Conservation (phyloP, 1,140 invertebrate species). For the Telenomus remus region DNA sequence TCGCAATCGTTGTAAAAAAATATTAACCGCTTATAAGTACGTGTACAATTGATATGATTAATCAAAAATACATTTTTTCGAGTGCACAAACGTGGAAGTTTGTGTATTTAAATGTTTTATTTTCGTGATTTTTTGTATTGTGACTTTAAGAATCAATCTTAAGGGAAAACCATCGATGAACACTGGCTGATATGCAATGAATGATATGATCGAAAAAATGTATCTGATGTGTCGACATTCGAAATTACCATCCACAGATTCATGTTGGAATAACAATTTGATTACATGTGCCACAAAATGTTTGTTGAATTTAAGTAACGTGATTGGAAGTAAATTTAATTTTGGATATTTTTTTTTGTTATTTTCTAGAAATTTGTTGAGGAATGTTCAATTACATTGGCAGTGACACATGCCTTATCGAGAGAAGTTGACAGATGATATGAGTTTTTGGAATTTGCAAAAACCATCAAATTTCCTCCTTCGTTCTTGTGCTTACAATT, state of each 20-base stretch:
- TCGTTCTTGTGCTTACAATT: not conserved
- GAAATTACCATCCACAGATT: too few species aligned
- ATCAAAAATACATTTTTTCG: constrained; percentile 21
- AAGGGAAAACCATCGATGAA: constrained; percentile 20
- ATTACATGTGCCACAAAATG: too few species aligned
- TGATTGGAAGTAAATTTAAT: too few species aligned
- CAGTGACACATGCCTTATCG: constrained; percentile 26
- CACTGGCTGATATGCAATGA: constrained; percentile 26
- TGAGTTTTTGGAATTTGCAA: constrained; percentile 1
- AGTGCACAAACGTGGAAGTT: constrained; percentile 1
- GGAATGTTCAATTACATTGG: constrained; percentile 20
- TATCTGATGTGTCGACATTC: constrained; percentile 13
- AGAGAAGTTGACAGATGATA: constrained; percentile 3
- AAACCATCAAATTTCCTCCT: constrained; percentile 36
- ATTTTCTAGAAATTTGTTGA: not conserved
- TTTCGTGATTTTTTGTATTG: not conserved
- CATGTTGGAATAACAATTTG: too few species aligned
- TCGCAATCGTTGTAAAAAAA: constrained; percentile 33
- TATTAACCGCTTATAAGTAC: constrained; percentile 38
- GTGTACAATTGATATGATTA: constrained; percentile 34
- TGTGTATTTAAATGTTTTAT: not conserved
- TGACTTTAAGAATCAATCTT: not conserved
- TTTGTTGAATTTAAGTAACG: too few species aligned
- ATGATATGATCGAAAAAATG: constrained; percentile 35
- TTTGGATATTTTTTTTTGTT: too few species aligned